Conservation (phyloP, 2,113 vertebrate genomes). For the Sinocyclocheilus grahami region DNA sequence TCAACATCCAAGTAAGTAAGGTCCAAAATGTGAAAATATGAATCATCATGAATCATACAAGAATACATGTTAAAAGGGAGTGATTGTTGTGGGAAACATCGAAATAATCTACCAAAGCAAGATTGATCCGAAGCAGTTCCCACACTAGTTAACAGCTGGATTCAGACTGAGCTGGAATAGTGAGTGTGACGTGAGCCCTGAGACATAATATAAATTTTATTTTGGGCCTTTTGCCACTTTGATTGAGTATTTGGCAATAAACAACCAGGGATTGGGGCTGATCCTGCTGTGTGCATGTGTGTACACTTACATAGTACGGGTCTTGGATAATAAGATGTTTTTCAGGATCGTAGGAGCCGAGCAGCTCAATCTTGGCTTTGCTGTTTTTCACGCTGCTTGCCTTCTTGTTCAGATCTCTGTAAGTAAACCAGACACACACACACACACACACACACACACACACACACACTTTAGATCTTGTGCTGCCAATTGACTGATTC, state of each 20-base stretch:
- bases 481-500: not conserved
- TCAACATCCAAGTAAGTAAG: not conserved
- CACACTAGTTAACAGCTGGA: constrained; percentile 9
- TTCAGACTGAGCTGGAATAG: not conserved
- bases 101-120: not conserved
- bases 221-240: not conserved
- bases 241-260: not conserved
- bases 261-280: not conserved
- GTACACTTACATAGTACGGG: constrained; percentile 85
- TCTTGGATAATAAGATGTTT: constrained; percentile 87
- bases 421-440: too few species aligned
- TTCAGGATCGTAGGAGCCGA: constrained; percentile 86
- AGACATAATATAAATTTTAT: not conserved
- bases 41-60: not conserved
- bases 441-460: not conserved
- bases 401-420: constrained; percentile 88
- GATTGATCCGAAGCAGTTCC: not conserved
- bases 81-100: not conserved
- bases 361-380: constrained; percentile 85
- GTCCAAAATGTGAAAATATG: not conserved
- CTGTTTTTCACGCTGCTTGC: constrained; percentile 78
- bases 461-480: not conserved
- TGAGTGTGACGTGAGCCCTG: not conserved
- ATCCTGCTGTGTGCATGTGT: not conserved
- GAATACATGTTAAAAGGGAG: not conserved